These are phyloP conservation scores for Cephus rjabovi DNA, from an alignment of 2,888 invertebrate genomes.

Conservation along the genomic window DNA sequence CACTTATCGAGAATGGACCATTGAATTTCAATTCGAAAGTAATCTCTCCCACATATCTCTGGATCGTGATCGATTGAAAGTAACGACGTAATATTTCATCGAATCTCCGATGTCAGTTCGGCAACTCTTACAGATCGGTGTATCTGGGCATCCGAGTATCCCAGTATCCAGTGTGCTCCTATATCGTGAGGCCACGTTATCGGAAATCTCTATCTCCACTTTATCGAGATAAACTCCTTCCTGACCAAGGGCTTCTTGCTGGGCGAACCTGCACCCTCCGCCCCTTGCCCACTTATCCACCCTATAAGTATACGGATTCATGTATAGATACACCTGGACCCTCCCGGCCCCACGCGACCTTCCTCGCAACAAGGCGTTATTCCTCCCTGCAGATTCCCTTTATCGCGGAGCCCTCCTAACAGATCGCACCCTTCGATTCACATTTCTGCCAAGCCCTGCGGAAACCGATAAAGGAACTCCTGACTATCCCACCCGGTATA, in stretches of 20 bases:
- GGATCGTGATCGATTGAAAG: constrained; percentile 29
- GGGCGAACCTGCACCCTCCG: neutral
- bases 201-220: neutral
- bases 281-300: neutral
- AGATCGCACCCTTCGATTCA: neutral
- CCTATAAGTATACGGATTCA: neutral
- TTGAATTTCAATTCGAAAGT: neutral
- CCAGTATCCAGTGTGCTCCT: neutral
- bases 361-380: neutral
- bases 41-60: constrained; percentile 5
- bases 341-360: no score
- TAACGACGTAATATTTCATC: constrained; percentile 29
- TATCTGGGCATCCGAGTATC: neutral
- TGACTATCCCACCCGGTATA: neutral
- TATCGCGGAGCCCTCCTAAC: neutral
- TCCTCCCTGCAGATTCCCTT: neutral
- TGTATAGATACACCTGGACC: neutral
- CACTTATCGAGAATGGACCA: neutral
- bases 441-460: neutral
- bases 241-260: neutral
- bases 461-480: neutral
- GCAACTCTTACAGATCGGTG: constrained; percentile 11
- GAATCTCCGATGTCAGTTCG: constrained; percentile 15
- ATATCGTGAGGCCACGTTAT: neutral
- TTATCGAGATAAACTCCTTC: neutral